phyloP scores from a whole-genome alignment of 2,113 vertebrate species.

The Urocolius indicus region DNA sequence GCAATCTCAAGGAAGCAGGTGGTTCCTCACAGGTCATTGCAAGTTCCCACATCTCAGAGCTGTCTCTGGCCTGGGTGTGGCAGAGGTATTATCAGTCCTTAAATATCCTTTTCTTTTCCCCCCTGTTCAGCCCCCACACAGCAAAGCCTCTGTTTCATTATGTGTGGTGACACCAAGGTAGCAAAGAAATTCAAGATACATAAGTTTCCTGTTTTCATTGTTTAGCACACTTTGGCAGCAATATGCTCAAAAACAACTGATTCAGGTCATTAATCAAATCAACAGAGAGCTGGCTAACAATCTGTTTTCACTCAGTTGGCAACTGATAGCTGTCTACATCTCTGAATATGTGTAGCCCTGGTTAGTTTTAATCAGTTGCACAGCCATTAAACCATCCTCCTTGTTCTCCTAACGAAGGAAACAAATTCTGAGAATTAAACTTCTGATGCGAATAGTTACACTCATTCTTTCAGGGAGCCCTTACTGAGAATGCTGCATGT shows the following conservation, averaged over 20 bases:
- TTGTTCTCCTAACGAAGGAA: neutral
- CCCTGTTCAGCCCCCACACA: neutral
- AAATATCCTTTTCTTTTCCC: neutral
- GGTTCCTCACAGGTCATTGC: conserved; percentile 30
- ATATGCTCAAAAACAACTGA: neutral
- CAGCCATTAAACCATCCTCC: neutral
- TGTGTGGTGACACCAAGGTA: neutral
- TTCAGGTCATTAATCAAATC: conserved; percentile 23
- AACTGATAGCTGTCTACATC: neutral
- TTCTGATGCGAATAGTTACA: neutral
- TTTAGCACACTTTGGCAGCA: neutral
- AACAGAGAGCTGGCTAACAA: neutral
- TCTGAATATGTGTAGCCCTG: neutral
- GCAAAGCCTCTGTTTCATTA: neutral
- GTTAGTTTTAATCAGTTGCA: neutral
- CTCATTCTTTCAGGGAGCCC: fast-evolving
- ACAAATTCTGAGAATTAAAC: neutral
- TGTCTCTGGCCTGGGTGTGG: neutral
- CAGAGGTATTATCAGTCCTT: neutral
- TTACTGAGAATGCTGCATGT: neutral
- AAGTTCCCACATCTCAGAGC: neutral
- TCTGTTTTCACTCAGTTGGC: conserved; percentile 25
- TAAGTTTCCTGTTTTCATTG: conserved; percentile 32
- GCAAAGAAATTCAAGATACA: neutral
- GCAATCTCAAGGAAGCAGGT: conserved; percentile 66